Conservation (phyloP, 2,113 vertebrate species). For the Haemorhous mexicanus region DNA sequence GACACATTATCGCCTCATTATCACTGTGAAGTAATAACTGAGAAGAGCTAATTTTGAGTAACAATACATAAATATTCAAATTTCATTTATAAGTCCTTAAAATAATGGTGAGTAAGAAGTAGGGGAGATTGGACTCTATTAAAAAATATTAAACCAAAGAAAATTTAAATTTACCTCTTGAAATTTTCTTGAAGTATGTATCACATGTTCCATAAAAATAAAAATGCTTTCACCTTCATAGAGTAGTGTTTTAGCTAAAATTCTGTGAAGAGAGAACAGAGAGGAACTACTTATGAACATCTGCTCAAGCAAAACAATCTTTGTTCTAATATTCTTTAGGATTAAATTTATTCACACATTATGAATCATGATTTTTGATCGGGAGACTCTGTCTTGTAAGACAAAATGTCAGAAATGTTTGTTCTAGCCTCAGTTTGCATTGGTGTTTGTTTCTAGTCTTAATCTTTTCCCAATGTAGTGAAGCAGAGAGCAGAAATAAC, state of each 20-base stretch:
- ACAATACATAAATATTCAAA: conserved; percentile 34
- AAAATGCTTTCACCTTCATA: background rate
- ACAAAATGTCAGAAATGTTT: conserved; percentile 22
- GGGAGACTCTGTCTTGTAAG: background rate
- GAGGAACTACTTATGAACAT: background rate
- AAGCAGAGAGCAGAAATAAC: background rate
- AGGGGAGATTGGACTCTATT: background rate
- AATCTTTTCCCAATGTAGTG: background rate
- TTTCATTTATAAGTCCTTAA: background rate
- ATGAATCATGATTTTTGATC: background rate
- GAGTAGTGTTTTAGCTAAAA: background rate
- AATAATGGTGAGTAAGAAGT: background rate
- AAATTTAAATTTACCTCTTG: background rate
- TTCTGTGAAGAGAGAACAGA: background rate
- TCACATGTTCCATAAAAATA: background rate
- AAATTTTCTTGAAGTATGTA: background rate
- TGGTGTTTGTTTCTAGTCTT: background rate
- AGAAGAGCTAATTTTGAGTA: conserved; percentile 38
- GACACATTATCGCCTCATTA: conserved; percentile 53
- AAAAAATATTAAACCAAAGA: background rate
- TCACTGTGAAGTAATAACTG: conserved; percentile 19
- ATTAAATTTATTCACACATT: background rate
- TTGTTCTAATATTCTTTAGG: background rate
- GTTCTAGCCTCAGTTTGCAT: background rate
- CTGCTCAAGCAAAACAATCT: background rate